Base-by-base conservation (phyloP, 2,888 invertebrate species). In the Hypena proboscidalis region DNA sequence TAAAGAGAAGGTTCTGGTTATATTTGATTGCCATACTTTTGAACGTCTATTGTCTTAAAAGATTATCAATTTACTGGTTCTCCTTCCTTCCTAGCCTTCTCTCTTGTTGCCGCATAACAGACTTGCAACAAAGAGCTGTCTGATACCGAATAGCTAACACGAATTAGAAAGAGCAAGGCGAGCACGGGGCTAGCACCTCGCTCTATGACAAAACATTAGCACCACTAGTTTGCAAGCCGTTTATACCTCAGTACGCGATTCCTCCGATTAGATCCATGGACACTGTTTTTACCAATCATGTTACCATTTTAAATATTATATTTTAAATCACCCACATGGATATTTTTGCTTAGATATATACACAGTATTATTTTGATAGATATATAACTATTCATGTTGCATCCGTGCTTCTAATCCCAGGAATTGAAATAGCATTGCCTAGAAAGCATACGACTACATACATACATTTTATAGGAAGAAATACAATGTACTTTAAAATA, bases 301-400 rank as follows among this genome's bases (percentile, higher is more conserved):
- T 83, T 82, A 82, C 81, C 82, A 82, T 79, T 77, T 71, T 68
- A 61, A 65, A 62, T 71, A 64, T 45, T 60, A 62, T 70, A 65
- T 68, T 68, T 74, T 70, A 63, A 62, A 68, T 67, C 67, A 63
- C 59, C 59, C 61, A 58, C 58, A 55, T 49, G 64, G 50, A 45
- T 45, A 63, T 54, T 59, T 70, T 64, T 70, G 49, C 63, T 59
- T 66, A 64, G 62, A 65, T 64, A 69, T 67, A 65, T 64, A 69
- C 66, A 69, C 79, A 80, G 83, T 83, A 83, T 83, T 81, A 81
- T 73, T 74, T 69, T 70, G 62, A 66, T 66, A 67, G 58, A 62
- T 61, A 55, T 67, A 67, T 66, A n/a, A n/a, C n/a, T 61, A 57
- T 61, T 66, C 59, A 52, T 53, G 50, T 50, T 42, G 54, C 49